Percentiles rank a stretch among this genome's conserved stretches.
These are phyloP conservation scores for Polypterus senegalus DNA, from an alignment of 2,113 vertebrate genomes.

Conservation along the genomic window DNA sequence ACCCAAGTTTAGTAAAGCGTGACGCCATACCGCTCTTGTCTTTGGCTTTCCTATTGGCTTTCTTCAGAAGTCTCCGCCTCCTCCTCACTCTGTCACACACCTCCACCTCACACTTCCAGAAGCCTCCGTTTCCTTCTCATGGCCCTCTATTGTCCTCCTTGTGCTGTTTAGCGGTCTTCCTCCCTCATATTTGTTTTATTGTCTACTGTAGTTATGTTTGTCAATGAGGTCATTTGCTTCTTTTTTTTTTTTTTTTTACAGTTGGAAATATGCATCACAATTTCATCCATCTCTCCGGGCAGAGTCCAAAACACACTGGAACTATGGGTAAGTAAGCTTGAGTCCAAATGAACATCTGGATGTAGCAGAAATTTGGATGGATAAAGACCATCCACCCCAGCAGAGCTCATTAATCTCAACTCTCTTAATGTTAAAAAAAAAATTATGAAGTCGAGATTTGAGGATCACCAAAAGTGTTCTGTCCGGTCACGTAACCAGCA, in stretches of 20 bases:
- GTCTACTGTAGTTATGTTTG: not conserved
- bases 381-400: too few species aligned
- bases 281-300: constrained; percentile 65
- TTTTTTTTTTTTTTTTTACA: constrained; percentile 45
- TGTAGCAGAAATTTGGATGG: too few species aligned
- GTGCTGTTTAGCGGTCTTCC: not conserved
- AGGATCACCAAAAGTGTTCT: too few species aligned
- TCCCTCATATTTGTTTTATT: not conserved
- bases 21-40: too few species aligned
- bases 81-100: not conserved
- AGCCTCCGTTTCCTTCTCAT: not conserved
- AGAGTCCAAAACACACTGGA: constrained; percentile 70
- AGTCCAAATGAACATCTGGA: too few species aligned
- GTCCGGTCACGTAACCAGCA: too few species aligned
- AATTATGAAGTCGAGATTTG: too few species aligned
- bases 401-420: too few species aligned
- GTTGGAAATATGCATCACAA: constrained; percentile 77
- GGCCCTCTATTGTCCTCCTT: rapidly evolving
- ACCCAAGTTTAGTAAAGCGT: too few species aligned
- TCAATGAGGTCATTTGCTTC: not conserved
- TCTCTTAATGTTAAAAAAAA: too few species aligned
- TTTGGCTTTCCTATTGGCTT: too few species aligned
- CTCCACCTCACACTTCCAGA: not conserved
- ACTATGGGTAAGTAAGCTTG: constrained; percentile 56
- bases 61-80: too few species aligned